Percentiles rank a stretch among this genome's conserved stretches.
Conservation (phyloP, 2,888 invertebrate genomes). For the Meandrusa payeni region DNA sequence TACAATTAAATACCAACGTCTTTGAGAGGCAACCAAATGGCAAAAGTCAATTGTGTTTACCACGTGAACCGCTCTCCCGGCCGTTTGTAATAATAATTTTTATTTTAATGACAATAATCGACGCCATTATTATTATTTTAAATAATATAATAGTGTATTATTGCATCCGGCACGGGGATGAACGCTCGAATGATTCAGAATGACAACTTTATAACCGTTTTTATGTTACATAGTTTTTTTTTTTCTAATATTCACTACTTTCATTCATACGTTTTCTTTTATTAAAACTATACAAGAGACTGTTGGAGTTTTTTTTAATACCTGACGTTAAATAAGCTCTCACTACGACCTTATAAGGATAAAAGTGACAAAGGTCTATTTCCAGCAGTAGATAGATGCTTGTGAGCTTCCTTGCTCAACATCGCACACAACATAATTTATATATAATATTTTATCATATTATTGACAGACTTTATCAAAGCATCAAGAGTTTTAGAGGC, state of each 20-base stretch:
- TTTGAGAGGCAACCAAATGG: slow-evolving; percentile 71
- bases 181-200: slow-evolving; percentile 72
- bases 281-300: too few species aligned
- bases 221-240: slow-evolving; percentile 34
- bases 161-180: slow-evolving; percentile 64
- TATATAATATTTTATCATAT: too few species aligned
- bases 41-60: slow-evolving; percentile 77
- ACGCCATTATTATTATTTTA: slow-evolving; percentile 64
- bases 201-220: slow-evolving; percentile 50
- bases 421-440: too few species aligned
- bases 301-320: too few species aligned
- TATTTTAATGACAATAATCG: slow-evolving; percentile 66
- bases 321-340: too few species aligned
- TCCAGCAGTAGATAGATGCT: too few species aligned
- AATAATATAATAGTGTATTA: slow-evolving; percentile 61
- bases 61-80: slow-evolving; percentile 67
- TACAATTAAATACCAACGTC: slow-evolving; percentile 68
- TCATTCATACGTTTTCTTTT: too few species aligned
- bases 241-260: slow-evolving; percentile 35
- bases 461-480: too few species aligned
- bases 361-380: too few species aligned
- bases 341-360: too few species aligned
- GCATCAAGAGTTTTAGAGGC: too few species aligned
- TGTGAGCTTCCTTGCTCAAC: too few species aligned
- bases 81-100: slow-evolving; percentile 61